phyloP scores from a whole-genome alignment of 2,797 vertebrate genomes.

The Alfaro cultratus region DNA sequence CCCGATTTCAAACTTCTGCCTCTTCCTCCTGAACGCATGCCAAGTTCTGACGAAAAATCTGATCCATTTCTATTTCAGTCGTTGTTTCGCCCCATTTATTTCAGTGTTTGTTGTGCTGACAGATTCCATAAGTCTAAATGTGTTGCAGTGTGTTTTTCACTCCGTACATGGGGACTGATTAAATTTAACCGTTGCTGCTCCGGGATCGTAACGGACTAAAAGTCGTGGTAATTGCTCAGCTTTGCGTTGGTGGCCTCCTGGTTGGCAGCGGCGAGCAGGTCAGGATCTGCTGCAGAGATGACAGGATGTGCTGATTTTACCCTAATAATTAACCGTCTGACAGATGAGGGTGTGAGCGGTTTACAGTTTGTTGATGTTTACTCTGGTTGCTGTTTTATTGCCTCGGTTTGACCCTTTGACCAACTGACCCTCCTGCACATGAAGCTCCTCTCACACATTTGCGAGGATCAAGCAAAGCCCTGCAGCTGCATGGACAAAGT shows the following conservation, averaged over 20 bases:
- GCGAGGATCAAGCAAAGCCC: constrained; percentile 19
- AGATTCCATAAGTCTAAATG: constrained; percentile 71
- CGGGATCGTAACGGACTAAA: constrained; percentile 1
- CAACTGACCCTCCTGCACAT: constrained; percentile 52
- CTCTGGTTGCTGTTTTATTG: constrained; percentile 38
- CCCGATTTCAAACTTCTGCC: constrained; percentile 18
- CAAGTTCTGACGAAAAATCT: constrained; percentile 67
- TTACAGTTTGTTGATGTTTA: constrained; percentile 61
- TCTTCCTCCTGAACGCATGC: constrained; percentile 35
- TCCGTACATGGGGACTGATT: constrained; percentile 63
- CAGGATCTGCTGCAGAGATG: not conserved
- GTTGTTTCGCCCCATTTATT: constrained; percentile 60
- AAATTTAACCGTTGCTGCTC: constrained; percentile 59
- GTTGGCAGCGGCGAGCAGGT: not conserved
- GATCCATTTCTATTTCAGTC: constrained; percentile 77
- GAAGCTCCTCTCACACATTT: constrained; percentile 28
- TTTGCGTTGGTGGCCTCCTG: constrained; percentile 1
- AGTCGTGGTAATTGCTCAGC: not conserved
- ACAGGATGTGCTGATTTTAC: not conserved
- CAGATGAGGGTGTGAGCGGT: constrained; percentile 25
- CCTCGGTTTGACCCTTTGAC: constrained; percentile 58
- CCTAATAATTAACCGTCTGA: constrained; percentile 3
- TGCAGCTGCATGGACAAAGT: not conserved
- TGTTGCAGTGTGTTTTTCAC: constrained; percentile 61
- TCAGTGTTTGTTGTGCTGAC: constrained; percentile 68